Conservation (phyloP, 1,140 invertebrate genomes). For the Drosophila suzukii region DNA sequence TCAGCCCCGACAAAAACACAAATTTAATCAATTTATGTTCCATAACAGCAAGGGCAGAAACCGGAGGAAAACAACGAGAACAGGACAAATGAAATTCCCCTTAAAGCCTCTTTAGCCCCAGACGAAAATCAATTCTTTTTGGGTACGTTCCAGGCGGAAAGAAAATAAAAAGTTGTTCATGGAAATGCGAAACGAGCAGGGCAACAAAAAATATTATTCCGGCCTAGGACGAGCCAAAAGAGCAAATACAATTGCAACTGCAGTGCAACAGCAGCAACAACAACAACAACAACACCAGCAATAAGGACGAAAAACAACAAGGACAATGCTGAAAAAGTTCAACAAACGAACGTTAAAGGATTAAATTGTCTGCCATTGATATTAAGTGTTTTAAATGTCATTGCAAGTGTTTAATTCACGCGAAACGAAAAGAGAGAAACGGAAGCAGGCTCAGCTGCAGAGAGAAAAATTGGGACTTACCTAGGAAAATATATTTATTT, state of each 20-base stretch:
- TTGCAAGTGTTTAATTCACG: conserved; percentile 80
- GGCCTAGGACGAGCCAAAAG: conserved; percentile 45
- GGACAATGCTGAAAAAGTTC: conserved; percentile 62
- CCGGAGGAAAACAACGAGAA: not conserved
- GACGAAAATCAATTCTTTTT: conserved; percentile 57
- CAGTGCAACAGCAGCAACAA: conserved; percentile 24
- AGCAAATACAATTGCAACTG: conserved; percentile 35
- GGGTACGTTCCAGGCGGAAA: conserved; percentile 34
- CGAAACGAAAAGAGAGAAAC: conserved; percentile 12
- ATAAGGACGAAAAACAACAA: conserved; percentile 36
- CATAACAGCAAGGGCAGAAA: conserved; percentile 11
- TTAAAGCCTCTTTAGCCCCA: conserved; percentile 28
- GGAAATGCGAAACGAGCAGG: conserved; percentile 33
- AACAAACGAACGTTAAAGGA: conserved; percentile 79
- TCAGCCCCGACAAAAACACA: conserved; percentile 46
- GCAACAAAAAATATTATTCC: conserved; percentile 60
- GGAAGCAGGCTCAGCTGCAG: not conserved
- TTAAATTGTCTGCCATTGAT: conserved; percentile 80
- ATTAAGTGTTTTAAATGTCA: conserved; percentile 83
- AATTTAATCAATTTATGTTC: conserved; percentile 80
- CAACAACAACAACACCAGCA: conserved; percentile 25
- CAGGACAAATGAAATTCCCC: conserved; percentile 37
- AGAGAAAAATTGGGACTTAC: not conserved
- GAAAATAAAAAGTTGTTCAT: conserved; percentile 32
- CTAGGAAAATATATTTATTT: too few species aligned